Conservation (phyloP, 1,140 invertebrate genomes). For the Meloidogyne hapla region DNA sequence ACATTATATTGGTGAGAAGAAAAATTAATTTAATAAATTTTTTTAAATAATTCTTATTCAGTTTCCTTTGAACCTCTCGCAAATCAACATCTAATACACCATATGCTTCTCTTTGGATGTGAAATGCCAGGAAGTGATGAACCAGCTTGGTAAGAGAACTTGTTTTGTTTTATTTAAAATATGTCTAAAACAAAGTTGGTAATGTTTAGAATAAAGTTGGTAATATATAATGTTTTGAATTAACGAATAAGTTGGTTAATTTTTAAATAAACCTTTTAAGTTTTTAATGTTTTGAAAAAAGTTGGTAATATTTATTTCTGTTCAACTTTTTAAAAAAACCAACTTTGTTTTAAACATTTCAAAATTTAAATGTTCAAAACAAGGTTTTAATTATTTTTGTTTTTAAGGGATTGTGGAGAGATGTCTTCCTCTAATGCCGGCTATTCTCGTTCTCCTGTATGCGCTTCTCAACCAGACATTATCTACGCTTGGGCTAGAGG, state of each 20-base stretch:
- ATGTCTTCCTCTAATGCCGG: constrained; percentile 71
- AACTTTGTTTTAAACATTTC: neutral
- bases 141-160: constrained; percentile 74
- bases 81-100: constrained; percentile 84
- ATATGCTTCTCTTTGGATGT: constrained; percentile 94
- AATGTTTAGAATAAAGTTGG: neutral
- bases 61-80: constrained; percentile 90
- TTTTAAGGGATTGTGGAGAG: constrained; percentile 81
- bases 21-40: neutral
- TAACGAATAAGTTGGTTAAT: no score
- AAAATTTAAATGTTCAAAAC: neutral
- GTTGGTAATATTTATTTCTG: no score
- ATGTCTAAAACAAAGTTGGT: neutral
- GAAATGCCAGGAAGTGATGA: constrained; percentile 75
- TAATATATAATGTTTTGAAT: no score
- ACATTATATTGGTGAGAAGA: constrained; percentile 75
- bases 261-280: no score
- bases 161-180: neutral
- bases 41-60: constrained; percentile 66
- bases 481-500: constrained; percentile 95
- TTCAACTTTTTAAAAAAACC: neutral
- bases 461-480: constrained; percentile 70
- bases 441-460: constrained; percentile 57
- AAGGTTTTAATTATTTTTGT: neutral
- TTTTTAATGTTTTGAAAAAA: no score